Evolutionary conservation across 2,113 vertebrate genomes (phyloP).

Genomic region (Platysteira castanea): DNA sequence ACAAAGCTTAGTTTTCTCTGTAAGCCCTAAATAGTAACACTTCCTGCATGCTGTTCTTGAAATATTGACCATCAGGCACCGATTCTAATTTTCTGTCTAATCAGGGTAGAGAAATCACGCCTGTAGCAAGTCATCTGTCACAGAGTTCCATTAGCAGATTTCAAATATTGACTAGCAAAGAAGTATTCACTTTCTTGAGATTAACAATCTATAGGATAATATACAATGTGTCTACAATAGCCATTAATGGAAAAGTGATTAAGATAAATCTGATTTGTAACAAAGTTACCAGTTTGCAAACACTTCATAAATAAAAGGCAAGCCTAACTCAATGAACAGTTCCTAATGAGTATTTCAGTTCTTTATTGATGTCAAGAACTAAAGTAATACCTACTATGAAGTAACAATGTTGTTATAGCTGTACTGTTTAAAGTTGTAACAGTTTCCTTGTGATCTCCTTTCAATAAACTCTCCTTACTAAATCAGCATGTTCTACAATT

Average conservation of each 20-base stretch:
- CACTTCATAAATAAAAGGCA: background rate
- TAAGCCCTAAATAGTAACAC: background rate
- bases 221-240: background rate
- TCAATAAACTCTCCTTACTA: background rate
- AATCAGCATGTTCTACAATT: background rate
- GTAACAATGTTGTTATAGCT: background rate
- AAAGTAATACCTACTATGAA: background rate
- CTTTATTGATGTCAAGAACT: background rate
- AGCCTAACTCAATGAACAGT: background rate
- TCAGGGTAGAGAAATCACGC: background rate
- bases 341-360: background rate
- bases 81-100: background rate
- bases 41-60: background rate
- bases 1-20: background rate
- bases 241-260: background rate
- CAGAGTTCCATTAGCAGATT: background rate
- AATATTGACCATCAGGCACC: background rate
- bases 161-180: background rate
- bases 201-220: background rate
- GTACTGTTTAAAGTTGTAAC: background rate
- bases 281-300: background rate
- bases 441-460: background rate
- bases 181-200: background rate
- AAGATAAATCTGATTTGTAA: background rate
- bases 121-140: background rate